Percentiles rank a stretch among this genome's conserved stretches.
Conservation (phyloP, 2,113 vertebrate genomes). For the Apteryx owenii region DNA sequence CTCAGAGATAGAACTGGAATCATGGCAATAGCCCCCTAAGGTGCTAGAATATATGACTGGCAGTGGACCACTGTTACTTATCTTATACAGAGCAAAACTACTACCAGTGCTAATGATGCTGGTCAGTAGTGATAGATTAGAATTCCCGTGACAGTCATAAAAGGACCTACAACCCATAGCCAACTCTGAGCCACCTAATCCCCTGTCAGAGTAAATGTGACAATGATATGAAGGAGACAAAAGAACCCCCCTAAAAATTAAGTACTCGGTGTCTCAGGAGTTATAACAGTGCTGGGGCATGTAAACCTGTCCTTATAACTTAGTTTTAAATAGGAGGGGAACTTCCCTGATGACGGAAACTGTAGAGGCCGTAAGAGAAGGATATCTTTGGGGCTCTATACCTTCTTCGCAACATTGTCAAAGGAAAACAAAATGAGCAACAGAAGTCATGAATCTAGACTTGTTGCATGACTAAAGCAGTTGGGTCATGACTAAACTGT, state of each 20-base stretch:
- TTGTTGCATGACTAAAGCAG: constrained; percentile 10
- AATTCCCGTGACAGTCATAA: neutral
- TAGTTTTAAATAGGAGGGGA: neutral
- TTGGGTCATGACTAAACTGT: constrained; percentile 31
- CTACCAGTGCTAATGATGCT: neutral
- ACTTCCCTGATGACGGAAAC: neutral
- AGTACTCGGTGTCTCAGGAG: neutral
- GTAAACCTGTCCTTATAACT: neutral
- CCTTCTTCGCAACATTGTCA: neutral
- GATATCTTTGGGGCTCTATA: neutral
- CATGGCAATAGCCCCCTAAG: neutral
- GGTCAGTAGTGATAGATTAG: neutral
- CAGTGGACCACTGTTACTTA: neutral
- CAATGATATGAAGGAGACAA: neutral
- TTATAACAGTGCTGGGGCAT: neutral
- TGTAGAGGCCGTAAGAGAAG: neutral
- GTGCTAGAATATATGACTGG: neutral
- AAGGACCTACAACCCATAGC: neutral
- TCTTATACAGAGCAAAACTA: neutral
- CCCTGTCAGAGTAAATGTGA: neutral
- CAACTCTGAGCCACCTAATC: neutral
- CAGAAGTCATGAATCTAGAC: neutral
- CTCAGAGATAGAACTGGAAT: neutral
- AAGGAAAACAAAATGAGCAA: constrained; percentile 24
- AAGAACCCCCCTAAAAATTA: neutral